These are phyloP conservation scores for Nymphalis urticae DNA, from an alignment of 2,888 invertebrate species.

Conservation along the genomic window DNA sequence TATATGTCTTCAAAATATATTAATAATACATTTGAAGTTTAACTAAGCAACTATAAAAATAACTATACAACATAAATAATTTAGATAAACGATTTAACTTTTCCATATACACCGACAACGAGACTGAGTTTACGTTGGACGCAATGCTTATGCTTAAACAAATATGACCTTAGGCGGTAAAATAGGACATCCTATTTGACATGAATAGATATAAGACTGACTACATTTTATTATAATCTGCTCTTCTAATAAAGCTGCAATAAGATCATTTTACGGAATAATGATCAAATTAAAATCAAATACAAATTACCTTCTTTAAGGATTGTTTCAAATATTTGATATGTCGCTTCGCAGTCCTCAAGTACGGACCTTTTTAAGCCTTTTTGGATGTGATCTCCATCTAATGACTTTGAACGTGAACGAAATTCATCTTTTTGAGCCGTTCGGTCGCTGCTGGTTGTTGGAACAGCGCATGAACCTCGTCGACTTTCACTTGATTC, in stretches of 20 bases:
- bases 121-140: constrained; percentile 1
- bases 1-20: too few species aligned
- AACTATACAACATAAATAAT: too few species aligned
- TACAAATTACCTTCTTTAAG: constrained; percentile 75
- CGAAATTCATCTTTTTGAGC: constrained; percentile 85
- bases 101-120: too few species aligned
- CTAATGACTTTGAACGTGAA: constrained; percentile 89
- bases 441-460: constrained; percentile 74
- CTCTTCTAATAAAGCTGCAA: not conserved
- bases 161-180: constrained; percentile 43
- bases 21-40: too few species aligned
- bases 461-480: constrained; percentile 69
- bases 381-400: constrained; percentile 79
- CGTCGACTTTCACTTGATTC: constrained; percentile 76
- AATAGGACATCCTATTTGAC: constrained; percentile 38
- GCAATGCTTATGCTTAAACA: constrained; percentile 30
- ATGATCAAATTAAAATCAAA: not conserved
- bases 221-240: not conserved
- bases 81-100: too few species aligned
- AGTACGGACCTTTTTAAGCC: constrained; percentile 70
- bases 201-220: constrained; percentile 15
- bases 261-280: not conserved
- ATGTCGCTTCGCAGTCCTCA: constrained; percentile 91
- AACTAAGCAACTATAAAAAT: too few species aligned
- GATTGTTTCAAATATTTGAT: constrained; percentile 90